Percentiles rank a stretch among this genome's conserved stretches.
Evolutionary conservation across 64 coral and sea anemone species (phyloP).

Genomic region (Montipora sp.): DNA sequence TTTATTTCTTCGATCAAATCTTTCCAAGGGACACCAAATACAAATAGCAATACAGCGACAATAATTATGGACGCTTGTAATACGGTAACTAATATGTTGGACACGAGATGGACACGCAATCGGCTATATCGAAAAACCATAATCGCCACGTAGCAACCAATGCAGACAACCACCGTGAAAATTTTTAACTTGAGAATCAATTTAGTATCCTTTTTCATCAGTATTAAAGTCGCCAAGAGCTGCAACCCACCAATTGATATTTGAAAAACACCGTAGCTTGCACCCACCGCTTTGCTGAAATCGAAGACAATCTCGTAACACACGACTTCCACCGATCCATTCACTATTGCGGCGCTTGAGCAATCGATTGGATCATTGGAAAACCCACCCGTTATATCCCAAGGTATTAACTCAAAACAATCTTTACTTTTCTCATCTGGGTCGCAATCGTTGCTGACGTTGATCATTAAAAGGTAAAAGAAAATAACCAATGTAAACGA

Average conservation of each 20-base stretch:
- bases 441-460: no score
- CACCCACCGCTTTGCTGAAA: no score
- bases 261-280: neutral
- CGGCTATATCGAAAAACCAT: neutral
- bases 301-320: no score
- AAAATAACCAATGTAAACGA: no score
- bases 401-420: neutral
- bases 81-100: neutral
- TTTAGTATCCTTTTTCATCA: conserved; percentile 1
- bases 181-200: neutral
- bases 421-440: neutral
- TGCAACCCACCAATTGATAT: neutral
- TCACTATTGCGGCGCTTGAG: no score
- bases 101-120: neutral
- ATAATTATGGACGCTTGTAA: neutral
- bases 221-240: neutral
- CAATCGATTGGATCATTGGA: neutral
- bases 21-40: neutral
- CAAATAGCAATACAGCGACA: neutral
- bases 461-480: no score
- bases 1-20: neutral
- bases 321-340: no score
- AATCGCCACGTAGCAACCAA: neutral
- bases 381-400: neutral
- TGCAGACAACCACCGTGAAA: neutral